phyloP scores from a whole-genome alignment of 2,888 invertebrate genomes.

The Agrotis puta region DNA sequence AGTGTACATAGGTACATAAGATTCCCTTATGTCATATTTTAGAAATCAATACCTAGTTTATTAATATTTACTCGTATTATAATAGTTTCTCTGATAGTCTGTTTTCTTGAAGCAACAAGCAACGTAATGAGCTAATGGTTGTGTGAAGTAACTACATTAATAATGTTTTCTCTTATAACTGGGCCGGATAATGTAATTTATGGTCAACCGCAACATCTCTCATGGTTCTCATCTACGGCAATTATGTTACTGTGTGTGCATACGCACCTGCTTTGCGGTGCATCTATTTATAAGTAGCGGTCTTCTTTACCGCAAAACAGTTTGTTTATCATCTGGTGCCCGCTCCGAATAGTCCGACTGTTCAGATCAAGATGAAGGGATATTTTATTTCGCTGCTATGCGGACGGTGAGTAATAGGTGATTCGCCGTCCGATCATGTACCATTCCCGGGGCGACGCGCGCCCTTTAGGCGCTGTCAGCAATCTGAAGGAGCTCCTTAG shows the following conservation, averaged over 20 bases:
- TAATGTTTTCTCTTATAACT: slow-evolving; percentile 35
- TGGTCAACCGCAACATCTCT: slow-evolving; percentile 46
- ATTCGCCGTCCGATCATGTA: too few species aligned
- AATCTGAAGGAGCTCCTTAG: too few species aligned
- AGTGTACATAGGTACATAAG: too few species aligned
- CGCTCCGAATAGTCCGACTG: too few species aligned
- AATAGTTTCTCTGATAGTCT: neutral
- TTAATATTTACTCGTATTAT: neutral
- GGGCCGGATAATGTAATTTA: slow-evolving; percentile 29
- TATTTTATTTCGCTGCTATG: too few species aligned
- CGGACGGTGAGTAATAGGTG: too few species aligned
- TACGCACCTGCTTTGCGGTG: neutral
- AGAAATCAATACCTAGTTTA: too few species aligned
- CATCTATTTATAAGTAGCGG: slow-evolving; percentile 1
- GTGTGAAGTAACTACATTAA: slow-evolving; percentile 11
- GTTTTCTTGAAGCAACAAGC: neutral
- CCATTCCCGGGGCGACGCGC: too few species aligned
- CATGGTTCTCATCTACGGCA: slow-evolving; percentile 20
- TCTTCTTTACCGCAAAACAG: neutral
- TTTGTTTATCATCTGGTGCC: too few species aligned
- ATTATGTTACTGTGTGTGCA: slow-evolving; percentile 14
- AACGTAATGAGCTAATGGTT: slow-evolving; percentile 13
- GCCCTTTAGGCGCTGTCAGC: too few species aligned
- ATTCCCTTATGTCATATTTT: too few species aligned
- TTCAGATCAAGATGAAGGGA: too few species aligned